phyloP scores from a whole-genome alignment of 2,888 invertebrate genomes.

The Anthrax anthrax region DNA sequence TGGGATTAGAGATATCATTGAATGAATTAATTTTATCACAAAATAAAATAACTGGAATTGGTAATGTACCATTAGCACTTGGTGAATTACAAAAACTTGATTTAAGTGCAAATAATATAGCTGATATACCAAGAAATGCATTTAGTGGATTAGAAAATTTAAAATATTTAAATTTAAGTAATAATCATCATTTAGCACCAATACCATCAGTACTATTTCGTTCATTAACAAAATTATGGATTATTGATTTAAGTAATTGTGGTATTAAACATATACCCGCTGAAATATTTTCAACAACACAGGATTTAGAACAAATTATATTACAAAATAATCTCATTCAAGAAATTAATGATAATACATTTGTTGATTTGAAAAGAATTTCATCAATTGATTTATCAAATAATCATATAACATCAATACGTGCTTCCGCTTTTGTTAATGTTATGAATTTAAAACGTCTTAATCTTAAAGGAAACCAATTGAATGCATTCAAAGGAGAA shows the following conservation, averaged over 20 bases:
- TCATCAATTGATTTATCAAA: slow-evolving; percentile 61
- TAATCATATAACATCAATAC: slow-evolving; percentile 62
- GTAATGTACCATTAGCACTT: slow-evolving; percentile 47
- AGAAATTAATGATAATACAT: slow-evolving; percentile 63
- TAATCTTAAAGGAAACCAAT: slow-evolving; percentile 58
- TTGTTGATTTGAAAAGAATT: slow-evolving; percentile 61
- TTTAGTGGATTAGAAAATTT: slow-evolving; percentile 52
- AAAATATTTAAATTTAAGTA: slow-evolving; percentile 59
- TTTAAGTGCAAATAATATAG: slow-evolving; percentile 64
- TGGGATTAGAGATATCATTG: slow-evolving; percentile 59
- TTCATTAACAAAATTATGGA: slow-evolving; percentile 50
- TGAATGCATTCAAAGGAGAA: slow-evolving; percentile 70
- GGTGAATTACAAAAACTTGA: slow-evolving; percentile 54
- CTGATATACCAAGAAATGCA: slow-evolving; percentile 52
- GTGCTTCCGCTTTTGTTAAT: slow-evolving; percentile 62
- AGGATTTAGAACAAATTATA: slow-evolving; percentile 50
- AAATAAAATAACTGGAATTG: slow-evolving; percentile 55
- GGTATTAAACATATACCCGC: slow-evolving; percentile 58
- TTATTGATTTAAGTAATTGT: slow-evolving; percentile 59
- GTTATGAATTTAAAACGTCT: slow-evolving; percentile 59
- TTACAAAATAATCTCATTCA: slow-evolving; percentile 58
- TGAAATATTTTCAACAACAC: slow-evolving; percentile 53
- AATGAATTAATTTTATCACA: slow-evolving; percentile 56
- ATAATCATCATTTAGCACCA: slow-evolving; percentile 52
- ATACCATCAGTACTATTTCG: slow-evolving; percentile 53